Evolutionary conservation across 2,888 invertebrate genomes (phyloP).

Genomic region (Erynnis tages): DNA sequence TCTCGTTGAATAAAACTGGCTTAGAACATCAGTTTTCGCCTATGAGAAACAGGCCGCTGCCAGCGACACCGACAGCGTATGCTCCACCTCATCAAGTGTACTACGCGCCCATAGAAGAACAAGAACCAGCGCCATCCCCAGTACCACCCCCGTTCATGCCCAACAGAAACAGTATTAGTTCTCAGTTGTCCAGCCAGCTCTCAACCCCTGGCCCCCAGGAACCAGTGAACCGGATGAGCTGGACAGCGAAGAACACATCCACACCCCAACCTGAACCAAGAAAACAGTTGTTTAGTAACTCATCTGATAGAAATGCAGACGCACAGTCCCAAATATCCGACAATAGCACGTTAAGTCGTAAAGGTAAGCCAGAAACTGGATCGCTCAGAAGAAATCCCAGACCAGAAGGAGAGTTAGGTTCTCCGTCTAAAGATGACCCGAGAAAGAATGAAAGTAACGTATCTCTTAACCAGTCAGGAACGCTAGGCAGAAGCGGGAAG

Average conservation of each 20-base stretch:
- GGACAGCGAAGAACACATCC: constrained; percentile 76
- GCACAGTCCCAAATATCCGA: constrained; percentile 59
- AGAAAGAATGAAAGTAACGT: constrained; percentile 59
- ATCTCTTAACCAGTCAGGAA: constrained; percentile 68
- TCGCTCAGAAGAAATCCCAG: constrained; percentile 66
- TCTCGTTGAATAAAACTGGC: constrained; percentile 88
- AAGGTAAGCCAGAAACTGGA: constrained; percentile 78
- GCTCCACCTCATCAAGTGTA: constrained; percentile 68
- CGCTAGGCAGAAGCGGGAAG: constrained; percentile 81
- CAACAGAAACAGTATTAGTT: constrained; percentile 74
- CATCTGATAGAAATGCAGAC: constrained; percentile 57
- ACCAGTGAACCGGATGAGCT: constrained; percentile 74
- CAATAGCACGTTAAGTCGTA: constrained; percentile 65
- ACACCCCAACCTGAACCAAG: constrained; percentile 72
- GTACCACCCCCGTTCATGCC: constrained; percentile 64
- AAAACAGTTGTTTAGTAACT: constrained; percentile 58
- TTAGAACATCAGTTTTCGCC: constrained; percentile 76
- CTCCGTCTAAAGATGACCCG: constrained; percentile 65
- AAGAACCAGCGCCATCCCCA: constrained; percentile 74
- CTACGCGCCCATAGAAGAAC: constrained; percentile 79
- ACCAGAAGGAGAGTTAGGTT: constrained; percentile 55
- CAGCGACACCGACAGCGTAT: constrained; percentile 80
- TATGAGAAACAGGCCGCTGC: constrained; percentile 84
- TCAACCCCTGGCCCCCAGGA: constrained; percentile 76
- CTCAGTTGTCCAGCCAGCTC: constrained; percentile 72